Evolutionary conservation across 2,888 invertebrate genomes (phyloP).

Genomic region (Macrophya annulata): DNA sequence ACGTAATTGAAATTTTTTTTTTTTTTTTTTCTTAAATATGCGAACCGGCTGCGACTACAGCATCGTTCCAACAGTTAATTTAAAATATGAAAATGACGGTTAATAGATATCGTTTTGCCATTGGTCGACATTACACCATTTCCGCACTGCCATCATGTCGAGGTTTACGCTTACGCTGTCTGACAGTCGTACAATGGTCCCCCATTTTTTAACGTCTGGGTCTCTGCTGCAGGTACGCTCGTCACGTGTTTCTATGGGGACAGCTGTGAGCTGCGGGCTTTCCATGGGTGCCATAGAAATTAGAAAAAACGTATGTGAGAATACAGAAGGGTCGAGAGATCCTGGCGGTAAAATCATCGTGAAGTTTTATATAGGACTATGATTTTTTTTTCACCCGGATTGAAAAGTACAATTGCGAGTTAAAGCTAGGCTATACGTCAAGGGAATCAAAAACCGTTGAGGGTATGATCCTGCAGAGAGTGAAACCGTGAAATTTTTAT

Average conservation of each 20-base stretch:
- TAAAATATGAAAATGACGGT: not conserved
- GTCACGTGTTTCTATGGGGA: constrained; percentile 63
- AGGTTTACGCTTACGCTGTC: constrained; percentile 55
- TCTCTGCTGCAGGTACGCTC: constrained; percentile 45
- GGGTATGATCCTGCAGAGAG: not conserved
- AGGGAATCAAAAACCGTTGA: constrained; percentile 35
- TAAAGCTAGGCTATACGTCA: not conserved
- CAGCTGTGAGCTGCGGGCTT: constrained; percentile 66
- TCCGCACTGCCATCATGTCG: constrained; percentile 61
- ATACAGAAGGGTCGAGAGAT: not conserved
- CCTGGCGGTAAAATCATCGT: constrained; percentile 2
- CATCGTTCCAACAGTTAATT: not conserved
- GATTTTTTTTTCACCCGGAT: constrained; percentile 43
- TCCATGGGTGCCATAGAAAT: constrained; percentile 64
- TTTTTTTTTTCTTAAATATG: not conserved
- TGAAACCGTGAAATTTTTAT: constrained; percentile 31
- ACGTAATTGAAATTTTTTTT: not conserved
- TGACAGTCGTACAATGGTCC: constrained; percentile 68
- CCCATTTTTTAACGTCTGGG: constrained; percentile 67
- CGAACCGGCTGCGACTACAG: not conserved
- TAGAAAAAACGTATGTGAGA: constrained; percentile 61
- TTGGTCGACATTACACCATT: constrained; percentile 36
- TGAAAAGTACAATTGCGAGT: constrained; percentile 38
- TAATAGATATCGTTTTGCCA: constrained; percentile 22
- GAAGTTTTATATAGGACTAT: constrained; percentile 19